Percentiles rank a stretch among this genome's conserved stretches.
phyloP scores from a whole-genome alignment of 2,797 vertebrate genomes.

The Microctenopoma steveboyesi region DNA sequence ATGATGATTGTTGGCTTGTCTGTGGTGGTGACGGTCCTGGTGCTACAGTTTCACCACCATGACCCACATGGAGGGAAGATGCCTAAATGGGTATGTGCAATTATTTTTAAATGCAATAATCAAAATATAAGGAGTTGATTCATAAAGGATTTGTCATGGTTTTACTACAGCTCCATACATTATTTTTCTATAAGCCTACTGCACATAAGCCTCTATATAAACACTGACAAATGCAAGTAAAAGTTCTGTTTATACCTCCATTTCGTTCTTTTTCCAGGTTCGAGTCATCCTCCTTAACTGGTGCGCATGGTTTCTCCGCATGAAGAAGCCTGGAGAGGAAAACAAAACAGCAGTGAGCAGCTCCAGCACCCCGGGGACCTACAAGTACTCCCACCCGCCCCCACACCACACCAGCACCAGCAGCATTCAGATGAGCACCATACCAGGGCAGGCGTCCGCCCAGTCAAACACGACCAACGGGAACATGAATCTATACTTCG shows the following conservation, averaged over 20 bases:
- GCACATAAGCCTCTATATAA: neutral
- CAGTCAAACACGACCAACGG: slow-evolving; percentile 84
- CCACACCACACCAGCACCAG: slow-evolving; percentile 81
- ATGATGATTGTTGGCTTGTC: slow-evolving; percentile 95
- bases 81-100: slow-evolving; percentile 90
- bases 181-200: neutral
- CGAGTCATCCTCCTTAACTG: slow-evolving; percentile 89
- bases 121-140: too few species aligned
- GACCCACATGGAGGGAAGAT: slow-evolving; percentile 93
- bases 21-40: slow-evolving; percentile 91
- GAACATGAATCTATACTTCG: slow-evolving; percentile 85
- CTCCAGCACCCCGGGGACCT: slow-evolving; percentile 39
- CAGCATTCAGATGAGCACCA: slow-evolving; percentile 85
- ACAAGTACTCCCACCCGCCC: slow-evolving; percentile 78
- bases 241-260: too few species aligned
- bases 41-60: slow-evolving; percentile 93
- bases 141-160: too few species aligned
- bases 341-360: slow-evolving; percentile 50
- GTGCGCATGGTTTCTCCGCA: slow-evolving; percentile 94
- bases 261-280: slow-evolving; percentile 74
- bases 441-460: slow-evolving; percentile 81
- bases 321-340: slow-evolving; percentile 91
- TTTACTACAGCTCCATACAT: neutral
- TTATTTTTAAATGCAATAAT: neutral
- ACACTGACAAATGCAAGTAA: neutral